Evolutionary conservation across 1,140 invertebrate genomes (phyloP).

Genomic region (Dysdera silvatica): DNA sequence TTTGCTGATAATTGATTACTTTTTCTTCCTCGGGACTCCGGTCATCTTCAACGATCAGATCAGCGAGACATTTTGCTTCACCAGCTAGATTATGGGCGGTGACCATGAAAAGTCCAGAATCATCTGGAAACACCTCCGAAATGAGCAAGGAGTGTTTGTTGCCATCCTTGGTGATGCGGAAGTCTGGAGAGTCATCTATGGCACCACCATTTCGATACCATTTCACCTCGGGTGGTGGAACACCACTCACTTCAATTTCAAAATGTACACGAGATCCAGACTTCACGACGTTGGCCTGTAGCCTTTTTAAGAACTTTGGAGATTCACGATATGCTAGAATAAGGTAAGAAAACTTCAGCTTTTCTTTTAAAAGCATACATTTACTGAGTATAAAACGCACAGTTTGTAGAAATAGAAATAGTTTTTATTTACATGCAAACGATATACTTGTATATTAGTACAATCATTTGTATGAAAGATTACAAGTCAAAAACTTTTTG

Average conservation of each 20-base stretch:
- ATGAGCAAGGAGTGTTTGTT: conserved; percentile 57
- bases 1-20: conserved; percentile 21
- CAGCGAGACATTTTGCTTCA: conserved; percentile 63
- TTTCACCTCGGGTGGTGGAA: conserved; percentile 67
- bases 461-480: too few relatives aligned
- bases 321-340: conserved; percentile 42
- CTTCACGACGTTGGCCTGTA: conserved; percentile 66
- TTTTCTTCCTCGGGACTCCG: conserved; percentile 33
- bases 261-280: conserved; percentile 62
- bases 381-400: background rate
- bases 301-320: conserved; percentile 67
- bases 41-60: conserved; percentile 63
- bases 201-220: conserved; percentile 66
- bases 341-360: too few relatives aligned
- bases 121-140: conserved; percentile 58
- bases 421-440: background rate
- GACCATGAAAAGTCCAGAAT: conserved; percentile 65
- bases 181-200: conserved; percentile 41
- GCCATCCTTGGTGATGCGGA: conserved; percentile 53
- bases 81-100: conserved; percentile 62
- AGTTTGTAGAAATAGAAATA: background rate
- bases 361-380: background rate
- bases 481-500: too few relatives aligned
- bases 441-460: too few relatives aligned
- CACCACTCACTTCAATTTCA: conserved; percentile 73